Conservation (phyloP, 2,888 invertebrate genomes). For the Mantis religiosa region DNA sequence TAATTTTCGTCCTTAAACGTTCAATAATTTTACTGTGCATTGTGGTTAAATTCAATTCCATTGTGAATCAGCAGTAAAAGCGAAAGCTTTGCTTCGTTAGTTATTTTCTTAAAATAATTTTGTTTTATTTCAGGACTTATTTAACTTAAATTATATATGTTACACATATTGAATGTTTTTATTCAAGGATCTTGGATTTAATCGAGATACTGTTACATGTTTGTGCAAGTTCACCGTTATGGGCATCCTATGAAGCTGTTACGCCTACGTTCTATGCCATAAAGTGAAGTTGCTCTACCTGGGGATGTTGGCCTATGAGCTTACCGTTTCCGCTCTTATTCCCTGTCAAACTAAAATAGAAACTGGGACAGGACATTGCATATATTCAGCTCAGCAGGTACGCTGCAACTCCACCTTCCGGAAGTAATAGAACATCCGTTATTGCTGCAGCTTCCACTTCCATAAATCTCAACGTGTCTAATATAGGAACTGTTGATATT, state of each 20-base stretch:
- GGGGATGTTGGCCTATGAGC: neutral
- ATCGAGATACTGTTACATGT: neutral
- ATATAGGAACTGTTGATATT: no score
- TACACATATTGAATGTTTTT: no score
- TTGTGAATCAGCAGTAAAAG: no score
- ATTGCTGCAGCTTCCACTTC: neutral
- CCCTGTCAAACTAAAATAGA: neutral
- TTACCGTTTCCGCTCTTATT: neutral
- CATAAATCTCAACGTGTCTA: no score
- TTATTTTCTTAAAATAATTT: no score
- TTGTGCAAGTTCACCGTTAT: neutral
- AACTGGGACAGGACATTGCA: neutral
- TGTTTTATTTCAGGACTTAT: no score
- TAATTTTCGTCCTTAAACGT: no score
- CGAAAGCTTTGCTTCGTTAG: no score
- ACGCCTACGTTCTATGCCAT: neutral
- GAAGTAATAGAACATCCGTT: neutral
- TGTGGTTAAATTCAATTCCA: no score
- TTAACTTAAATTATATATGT: no score
- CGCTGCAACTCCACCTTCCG: neutral
- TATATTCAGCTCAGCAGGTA: neutral
- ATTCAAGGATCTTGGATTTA: no score
- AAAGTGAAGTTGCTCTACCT: neutral
- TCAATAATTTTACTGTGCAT: no score
- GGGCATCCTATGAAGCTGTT: neutral